Conservation (phyloP, 2,113 vertebrate genomes). For the Megalops atlanticus region DNA sequence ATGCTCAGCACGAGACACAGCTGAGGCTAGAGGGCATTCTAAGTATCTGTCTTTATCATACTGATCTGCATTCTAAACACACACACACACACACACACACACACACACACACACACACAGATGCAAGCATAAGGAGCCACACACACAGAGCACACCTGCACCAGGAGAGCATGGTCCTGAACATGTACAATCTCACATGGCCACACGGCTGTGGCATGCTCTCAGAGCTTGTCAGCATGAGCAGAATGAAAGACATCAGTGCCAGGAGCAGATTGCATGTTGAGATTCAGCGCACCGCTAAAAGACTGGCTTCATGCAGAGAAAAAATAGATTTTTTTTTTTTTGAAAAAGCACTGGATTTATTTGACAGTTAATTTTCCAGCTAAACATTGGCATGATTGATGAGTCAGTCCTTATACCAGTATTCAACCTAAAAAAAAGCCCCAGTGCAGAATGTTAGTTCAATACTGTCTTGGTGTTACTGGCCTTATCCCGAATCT, state of each 20-base stretch:
- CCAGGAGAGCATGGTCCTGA: background rate
- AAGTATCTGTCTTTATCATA: no score
- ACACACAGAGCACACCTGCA: background rate
- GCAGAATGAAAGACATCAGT: background rate
- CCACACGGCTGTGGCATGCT: background rate
- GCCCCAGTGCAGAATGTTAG: background rate
- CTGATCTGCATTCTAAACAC: conserved; percentile 10
- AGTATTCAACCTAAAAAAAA: background rate
- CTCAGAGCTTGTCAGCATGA: background rate
- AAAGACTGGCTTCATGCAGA: background rate
- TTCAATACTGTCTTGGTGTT: no score
- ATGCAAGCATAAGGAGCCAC: background rate
- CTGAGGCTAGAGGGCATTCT: no score
- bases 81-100: background rate
- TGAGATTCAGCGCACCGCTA: background rate
- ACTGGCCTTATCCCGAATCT: no score
- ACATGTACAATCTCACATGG: background rate
- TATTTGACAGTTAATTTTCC: conserved; percentile 7
- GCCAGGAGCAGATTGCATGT: conserved; percentile 1
- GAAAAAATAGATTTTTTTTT: background rate
- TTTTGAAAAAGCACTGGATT: background rate
- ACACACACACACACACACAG: conserved; percentile 11
- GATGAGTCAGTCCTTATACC: conserved; percentile 1
- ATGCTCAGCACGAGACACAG: background rate
- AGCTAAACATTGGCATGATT: background rate